Percentiles rank a stretch among this genome's conserved stretches.
Evolutionary conservation across 2,113 vertebrate genomes (phyloP).

Genomic region (Ivindomyrus marchei): DNA sequence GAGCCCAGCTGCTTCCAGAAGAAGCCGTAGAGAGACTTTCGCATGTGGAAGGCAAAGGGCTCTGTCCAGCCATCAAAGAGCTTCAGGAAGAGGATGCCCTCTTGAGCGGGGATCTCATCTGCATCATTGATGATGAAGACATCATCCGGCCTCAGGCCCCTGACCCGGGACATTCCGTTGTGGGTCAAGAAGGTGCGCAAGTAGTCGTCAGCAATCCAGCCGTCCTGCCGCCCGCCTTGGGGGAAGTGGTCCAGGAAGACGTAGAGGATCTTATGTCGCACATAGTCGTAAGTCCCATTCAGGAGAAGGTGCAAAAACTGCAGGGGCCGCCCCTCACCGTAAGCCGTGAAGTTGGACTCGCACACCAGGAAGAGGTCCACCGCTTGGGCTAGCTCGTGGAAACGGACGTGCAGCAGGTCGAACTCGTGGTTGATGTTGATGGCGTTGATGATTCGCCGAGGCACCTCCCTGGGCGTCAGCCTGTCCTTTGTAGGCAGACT

Average conservation of each 20-base stretch:
- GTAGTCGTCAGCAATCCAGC: constrained; percentile 83
- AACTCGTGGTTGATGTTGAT: constrained; percentile 85
- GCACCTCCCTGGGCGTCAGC: constrained; percentile 59
- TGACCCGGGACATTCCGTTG: constrained; percentile 65
- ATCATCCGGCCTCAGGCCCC: constrained; percentile 63
- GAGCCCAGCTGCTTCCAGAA: constrained; percentile 83
- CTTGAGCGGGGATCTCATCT: constrained; percentile 72
- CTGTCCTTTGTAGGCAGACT: constrained; percentile 77
- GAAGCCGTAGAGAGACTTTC: constrained; percentile 80
- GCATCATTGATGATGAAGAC: constrained; percentile 80
- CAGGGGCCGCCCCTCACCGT: constrained; percentile 65
- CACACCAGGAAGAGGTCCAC: constrained; percentile 79
- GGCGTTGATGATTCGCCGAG: constrained; percentile 76
- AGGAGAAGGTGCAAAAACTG: constrained; percentile 70
- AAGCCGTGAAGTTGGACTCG: constrained; percentile 81
- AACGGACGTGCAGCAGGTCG: constrained; percentile 74
- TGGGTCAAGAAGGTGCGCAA: constrained; percentile 76
- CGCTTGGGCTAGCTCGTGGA: constrained; percentile 70
- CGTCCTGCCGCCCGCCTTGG: constrained; percentile 64
- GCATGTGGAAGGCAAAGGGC: constrained; percentile 80
- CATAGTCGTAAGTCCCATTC: constrained; percentile 73
- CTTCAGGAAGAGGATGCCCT: constrained; percentile 78
- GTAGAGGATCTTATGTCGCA: constrained; percentile 75
- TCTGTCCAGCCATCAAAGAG: constrained; percentile 78
- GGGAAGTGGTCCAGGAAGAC: constrained; percentile 83